Conservation (phyloP, 2,888 invertebrate species). For the Parnassius mnemosyne region DNA sequence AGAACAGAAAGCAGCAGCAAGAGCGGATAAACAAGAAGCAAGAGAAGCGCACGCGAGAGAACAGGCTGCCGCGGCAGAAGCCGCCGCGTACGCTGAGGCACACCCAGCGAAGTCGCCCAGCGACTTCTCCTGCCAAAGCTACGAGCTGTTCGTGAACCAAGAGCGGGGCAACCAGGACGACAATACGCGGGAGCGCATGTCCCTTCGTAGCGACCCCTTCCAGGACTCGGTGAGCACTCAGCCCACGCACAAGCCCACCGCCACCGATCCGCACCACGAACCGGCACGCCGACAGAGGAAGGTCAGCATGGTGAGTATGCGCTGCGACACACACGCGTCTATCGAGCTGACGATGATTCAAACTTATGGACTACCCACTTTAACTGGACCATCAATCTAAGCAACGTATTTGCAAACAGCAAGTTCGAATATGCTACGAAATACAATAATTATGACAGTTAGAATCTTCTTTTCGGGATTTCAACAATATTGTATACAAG, state of each 20-base stretch:
- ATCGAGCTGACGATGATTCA: conserved; percentile 65
- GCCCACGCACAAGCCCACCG: conserved; percentile 80
- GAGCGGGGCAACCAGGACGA: conserved; percentile 93
- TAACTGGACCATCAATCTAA: not conserved
- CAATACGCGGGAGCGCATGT: conserved; percentile 95
- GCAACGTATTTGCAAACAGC: no score
- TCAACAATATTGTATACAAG: no score
- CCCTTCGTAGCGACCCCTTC: conserved; percentile 92
- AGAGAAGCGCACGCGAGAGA: conserved; percentile 82
- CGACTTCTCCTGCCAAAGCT: conserved; percentile 94
- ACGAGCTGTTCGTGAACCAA: conserved; percentile 94
- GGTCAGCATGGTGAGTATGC: conserved; percentile 94
- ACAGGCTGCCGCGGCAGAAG: conserved; percentile 82
- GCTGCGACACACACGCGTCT: conserved; percentile 46
- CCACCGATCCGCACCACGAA: conserved; percentile 80
- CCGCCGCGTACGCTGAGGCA: conserved; percentile 81
- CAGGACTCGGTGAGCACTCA: conserved; percentile 94
- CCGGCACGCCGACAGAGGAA: conserved; percentile 84
- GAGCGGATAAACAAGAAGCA: conserved; percentile 83
- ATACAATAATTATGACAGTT: no score
- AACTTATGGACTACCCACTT: conserved; percentile 8
- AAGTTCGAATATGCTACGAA: no score
- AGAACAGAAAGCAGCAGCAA: conserved; percentile 88
- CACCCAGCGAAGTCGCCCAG: conserved; percentile 93
- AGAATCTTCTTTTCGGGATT: no score